A percentile compares a stretch with the other conserved stretches of the same genome.
phyloP scores from a whole-genome alignment of 2,888 invertebrate species.

The Lutraria lutraria region DNA sequence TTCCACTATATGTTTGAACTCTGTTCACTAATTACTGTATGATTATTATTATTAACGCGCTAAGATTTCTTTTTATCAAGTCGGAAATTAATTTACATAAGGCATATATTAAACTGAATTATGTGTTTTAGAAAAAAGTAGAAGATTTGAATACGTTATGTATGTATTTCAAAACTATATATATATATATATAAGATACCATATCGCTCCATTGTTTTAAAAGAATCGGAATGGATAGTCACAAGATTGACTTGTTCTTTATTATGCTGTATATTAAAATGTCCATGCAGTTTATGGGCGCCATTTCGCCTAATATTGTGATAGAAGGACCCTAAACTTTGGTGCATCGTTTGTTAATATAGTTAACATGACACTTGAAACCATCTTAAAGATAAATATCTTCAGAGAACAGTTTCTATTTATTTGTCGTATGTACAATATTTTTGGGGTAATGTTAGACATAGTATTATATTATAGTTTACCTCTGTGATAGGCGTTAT shows the following conservation, averaged over 20 bases:
- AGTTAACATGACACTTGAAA: slow-evolving; percentile 3
- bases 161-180: no score
- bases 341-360: slow-evolving; percentile 4
- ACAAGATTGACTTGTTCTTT: not conserved
- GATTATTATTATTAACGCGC: no score
- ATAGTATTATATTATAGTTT: not conserved
- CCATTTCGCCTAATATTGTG: not conserved
- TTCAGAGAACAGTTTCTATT: slow-evolving; percentile 15
- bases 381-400: not conserved
- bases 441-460: slow-evolving; percentile 12
- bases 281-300: not conserved
- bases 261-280: not conserved
- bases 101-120: no score
- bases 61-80: no score
- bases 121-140: no score
- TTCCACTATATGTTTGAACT: no score
- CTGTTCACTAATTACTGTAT: no score
- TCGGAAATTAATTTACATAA: no score
- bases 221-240: not conserved
- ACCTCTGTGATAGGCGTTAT: slow-evolving; percentile 13
- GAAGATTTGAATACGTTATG: no score
- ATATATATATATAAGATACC: no score
- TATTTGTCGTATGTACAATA: slow-evolving; percentile 16
- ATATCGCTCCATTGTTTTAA: no score
- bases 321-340: not conserved